A percentile compares a stretch with the other conserved stretches of the same genome.
Conservation (phyloP, 2,888 invertebrate genomes). For the Adelphocoris suturalis region DNA sequence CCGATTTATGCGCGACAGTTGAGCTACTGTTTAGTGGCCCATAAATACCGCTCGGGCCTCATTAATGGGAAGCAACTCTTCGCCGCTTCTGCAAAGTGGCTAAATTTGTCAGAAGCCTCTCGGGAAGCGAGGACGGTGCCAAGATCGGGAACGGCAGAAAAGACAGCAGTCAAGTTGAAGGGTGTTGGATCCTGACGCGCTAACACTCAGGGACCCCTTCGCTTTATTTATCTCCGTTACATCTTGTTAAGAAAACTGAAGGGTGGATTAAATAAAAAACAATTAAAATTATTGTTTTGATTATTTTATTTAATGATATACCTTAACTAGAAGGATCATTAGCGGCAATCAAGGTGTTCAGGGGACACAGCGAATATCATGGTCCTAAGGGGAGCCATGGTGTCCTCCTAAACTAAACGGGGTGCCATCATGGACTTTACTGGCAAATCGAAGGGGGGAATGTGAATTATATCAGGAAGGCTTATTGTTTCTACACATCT, state of each 20-base stretch:
- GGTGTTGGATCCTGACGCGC: conserved; percentile 46
- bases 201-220: background rate
- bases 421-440: too few species aligned
- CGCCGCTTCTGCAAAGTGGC: conserved; percentile 54
- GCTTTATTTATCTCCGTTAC: conserved; percentile 46
- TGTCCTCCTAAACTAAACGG: too few species aligned
- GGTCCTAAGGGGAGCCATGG: too few species aligned
- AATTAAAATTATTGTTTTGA: too few species aligned
- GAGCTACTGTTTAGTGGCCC: conserved; percentile 61
- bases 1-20: conserved; percentile 63
- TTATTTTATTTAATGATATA: too few species aligned
- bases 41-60: conserved; percentile 59
- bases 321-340: too few species aligned
- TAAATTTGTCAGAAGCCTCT: conserved; percentile 53
- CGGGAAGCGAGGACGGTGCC: conserved; percentile 51
- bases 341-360: too few species aligned
- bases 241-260: background rate
- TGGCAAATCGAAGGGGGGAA: too few species aligned
- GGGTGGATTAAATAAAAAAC: too few species aligned
- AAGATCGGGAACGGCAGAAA: conserved; percentile 42
- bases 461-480: too few species aligned
- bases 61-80: conserved; percentile 57
- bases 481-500: too few species aligned
- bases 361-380: too few species aligned
- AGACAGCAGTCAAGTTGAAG: conserved; percentile 54